Conservation (phyloP, 2,797 vertebrate species). For the Peromyscus nudipes region DNA sequence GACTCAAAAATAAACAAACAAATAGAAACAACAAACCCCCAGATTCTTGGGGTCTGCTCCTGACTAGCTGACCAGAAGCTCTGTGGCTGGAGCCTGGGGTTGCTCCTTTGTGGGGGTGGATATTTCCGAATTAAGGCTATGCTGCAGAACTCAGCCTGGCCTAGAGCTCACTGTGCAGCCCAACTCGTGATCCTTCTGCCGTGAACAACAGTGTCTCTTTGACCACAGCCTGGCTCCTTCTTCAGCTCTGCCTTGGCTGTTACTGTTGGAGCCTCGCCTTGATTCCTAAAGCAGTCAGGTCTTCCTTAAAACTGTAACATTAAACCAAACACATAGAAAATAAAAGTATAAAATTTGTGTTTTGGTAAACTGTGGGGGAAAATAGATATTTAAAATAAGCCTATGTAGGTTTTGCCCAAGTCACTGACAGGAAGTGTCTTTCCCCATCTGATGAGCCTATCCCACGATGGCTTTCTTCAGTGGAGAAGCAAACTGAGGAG, state of each 20-base stretch:
- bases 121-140: neutral
- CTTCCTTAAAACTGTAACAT: constrained; percentile 1
- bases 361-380: neutral
- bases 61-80: neutral
- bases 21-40: neutral
- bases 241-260: neutral
- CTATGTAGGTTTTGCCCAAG: neutral
- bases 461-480: neutral
- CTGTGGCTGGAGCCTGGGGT: neutral
- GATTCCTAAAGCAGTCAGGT: neutral
- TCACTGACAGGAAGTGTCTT: neutral
- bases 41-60: neutral
- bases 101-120: neutral
- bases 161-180: neutral
- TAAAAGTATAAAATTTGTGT: neutral
- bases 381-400: neutral
- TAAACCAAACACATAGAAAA: neutral
- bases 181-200: neutral
- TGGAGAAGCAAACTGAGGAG: neutral
- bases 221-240: neutral
- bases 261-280: neutral
- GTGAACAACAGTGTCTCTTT: neutral
- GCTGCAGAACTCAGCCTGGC: too few species aligned
- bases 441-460: fast-evolving
- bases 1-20: neutral